A percentile compares a stretch with the other conserved stretches of the same genome.
phyloP scores from a whole-genome alignment of 2,888 invertebrate species.

The Orthonevra nobilis region DNA sequence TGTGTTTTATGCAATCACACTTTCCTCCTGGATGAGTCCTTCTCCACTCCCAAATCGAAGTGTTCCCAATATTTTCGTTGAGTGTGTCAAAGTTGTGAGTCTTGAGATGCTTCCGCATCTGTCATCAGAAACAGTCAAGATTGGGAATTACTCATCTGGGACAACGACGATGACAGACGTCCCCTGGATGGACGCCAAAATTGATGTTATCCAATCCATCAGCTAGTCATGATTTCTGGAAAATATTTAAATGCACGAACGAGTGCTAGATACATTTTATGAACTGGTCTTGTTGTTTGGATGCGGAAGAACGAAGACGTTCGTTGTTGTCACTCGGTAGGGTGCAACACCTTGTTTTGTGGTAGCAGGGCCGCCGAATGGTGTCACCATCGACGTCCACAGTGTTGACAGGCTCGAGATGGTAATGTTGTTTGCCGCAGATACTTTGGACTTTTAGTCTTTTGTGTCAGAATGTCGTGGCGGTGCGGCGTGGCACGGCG shows the following conservation, averaged over 20 bases:
- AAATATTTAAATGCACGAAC: conserved; percentile 33
- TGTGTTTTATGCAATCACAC: no score
- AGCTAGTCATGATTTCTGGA: conserved; percentile 54
- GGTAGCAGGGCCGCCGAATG: conserved; percentile 31
- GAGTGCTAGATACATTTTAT: conserved; percentile 21
- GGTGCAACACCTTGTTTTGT: conserved; percentile 43
- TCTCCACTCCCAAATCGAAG: no score
- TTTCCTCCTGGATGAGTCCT: no score
- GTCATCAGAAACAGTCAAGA: neutral
- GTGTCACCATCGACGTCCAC: conserved; percentile 34
- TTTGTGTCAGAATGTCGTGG: neutral
- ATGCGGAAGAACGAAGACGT: conserved; percentile 43
- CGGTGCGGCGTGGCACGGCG: neutral
- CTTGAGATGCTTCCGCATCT: conserved; percentile 2
- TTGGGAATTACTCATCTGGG: conserved; percentile 19
- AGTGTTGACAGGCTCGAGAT: neutral
- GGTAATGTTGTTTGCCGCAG: neutral
- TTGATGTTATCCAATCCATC: conserved; percentile 60
- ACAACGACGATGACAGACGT: neutral
- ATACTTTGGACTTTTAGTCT: conserved; percentile 1
- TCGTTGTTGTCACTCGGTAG: conserved; percentile 41
- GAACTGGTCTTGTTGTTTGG: neutral
- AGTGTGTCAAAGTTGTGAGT: no score
- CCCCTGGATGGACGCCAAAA: conserved; percentile 48
- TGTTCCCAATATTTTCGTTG: conserved; percentile 12